Percentiles rank a stretch among this genome's conserved stretches.
phyloP scores from a whole-genome alignment of 2,888 invertebrate species.

The Branchinecta sandiegonensis region DNA sequence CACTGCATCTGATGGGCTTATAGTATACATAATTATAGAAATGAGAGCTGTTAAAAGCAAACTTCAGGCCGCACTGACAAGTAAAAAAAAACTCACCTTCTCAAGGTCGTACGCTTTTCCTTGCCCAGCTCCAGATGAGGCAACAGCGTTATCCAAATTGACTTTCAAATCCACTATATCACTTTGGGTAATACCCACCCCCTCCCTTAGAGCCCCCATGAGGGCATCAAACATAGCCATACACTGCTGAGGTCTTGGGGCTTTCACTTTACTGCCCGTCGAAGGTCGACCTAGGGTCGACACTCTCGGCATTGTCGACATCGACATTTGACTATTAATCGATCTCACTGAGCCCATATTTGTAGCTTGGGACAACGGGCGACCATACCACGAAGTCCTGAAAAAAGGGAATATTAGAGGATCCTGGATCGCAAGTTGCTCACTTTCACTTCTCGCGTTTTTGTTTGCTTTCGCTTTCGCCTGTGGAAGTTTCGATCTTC shows the following conservation, averaged over 20 bases:
- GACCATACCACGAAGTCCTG: conserved; percentile 1
- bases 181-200: background rate
- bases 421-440: too few relatives aligned
- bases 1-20: too few relatives aligned
- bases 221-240: background rate
- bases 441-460: too few relatives aligned
- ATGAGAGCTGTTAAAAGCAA: too few relatives aligned
- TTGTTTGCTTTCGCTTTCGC: too few relatives aligned
- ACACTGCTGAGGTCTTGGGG: conserved; percentile 5
- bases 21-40: too few relatives aligned
- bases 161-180: conserved; percentile 12
- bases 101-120: conserved; percentile 12
- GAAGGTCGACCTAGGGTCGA: conserved; percentile 1
- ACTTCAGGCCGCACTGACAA: too few relatives aligned
- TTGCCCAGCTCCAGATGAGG: background rate
- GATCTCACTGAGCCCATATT: conserved; percentile 12
- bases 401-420: background rate
- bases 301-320: background rate
- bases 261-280: conserved; percentile 7
- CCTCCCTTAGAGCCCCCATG: background rate
- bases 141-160: background rate
- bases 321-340: background rate
- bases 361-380: background rate
- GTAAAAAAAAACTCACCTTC: background rate
- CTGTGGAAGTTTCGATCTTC: too few relatives aligned